A percentile compares a stretch with the other conserved stretches of the same genome.
These are phyloP conservation scores for Tenualosa thibaudeaui DNA, from an alignment of 2,797 vertebrate species.

Conservation along the genomic window DNA sequence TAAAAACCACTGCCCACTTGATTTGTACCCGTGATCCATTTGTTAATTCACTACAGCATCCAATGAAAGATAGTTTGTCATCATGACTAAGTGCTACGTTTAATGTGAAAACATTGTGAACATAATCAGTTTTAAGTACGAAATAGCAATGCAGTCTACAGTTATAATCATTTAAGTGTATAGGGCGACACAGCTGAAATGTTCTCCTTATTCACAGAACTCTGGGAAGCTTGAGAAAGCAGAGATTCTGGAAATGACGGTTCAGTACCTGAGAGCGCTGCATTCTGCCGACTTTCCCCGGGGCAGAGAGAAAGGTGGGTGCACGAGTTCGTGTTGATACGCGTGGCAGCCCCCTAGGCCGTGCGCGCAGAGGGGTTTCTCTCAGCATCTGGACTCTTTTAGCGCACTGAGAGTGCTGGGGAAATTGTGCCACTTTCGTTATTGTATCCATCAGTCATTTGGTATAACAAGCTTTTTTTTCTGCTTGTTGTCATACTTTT, in stretches of 20 bases:
- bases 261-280: constrained; percentile 93
- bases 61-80: too few species aligned
- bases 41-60: too few species aligned
- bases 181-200: background rate
- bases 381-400: background rate
- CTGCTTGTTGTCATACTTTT: background rate
- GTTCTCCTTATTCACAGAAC: constrained; percentile 70
- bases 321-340: background rate
- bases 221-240: constrained; percentile 97
- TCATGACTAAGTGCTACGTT: too few species aligned
- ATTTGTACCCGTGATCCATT: background rate
- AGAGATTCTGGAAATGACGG: constrained; percentile 98
- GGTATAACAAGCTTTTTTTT: too few species aligned
- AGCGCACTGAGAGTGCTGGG: background rate
- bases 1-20: background rate
- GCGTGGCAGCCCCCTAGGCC: background rate
- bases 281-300: constrained; percentile 93
- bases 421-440: background rate
- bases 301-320: constrained; percentile 91
- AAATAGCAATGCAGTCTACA: background rate
- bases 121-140: background rate
- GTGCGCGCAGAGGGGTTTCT: background rate
- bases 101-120: too few species aligned
- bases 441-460: background rate
- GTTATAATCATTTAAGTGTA: background rate